phyloP scores from a whole-genome alignment of 2,888 invertebrate species.

The Micoletzkya japonica region DNA sequence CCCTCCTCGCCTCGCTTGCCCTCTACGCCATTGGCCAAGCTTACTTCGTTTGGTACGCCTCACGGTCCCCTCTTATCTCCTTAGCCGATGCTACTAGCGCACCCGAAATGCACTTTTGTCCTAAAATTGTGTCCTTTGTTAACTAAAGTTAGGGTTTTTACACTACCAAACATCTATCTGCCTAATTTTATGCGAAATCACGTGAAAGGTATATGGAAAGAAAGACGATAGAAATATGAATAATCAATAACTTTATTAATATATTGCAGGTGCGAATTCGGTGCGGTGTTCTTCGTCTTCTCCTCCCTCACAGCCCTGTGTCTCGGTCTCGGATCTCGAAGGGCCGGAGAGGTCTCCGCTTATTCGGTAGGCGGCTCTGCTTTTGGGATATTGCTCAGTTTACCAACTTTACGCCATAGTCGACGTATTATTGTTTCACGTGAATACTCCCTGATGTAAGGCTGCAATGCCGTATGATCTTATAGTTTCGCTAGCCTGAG shows the following conservation, averaged over 20 bases:
- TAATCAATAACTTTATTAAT: not conserved
- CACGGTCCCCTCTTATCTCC: too few relatives aligned
- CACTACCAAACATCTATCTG: too few relatives aligned
- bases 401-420: not conserved
- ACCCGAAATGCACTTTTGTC: not conserved
- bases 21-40: conserved; percentile 20
- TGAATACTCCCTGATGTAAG: too few relatives aligned
- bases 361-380: conserved; percentile 73
- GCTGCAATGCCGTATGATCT: too few relatives aligned
- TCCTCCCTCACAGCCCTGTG: conserved; percentile 72
- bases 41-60: conserved; percentile 26
- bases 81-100: too few relatives aligned
- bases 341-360: conserved; percentile 79
- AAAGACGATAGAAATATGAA: too few relatives aligned
- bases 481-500: too few relatives aligned
- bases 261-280: conserved; percentile 75
- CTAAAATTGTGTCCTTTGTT: not conserved
- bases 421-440: not conserved
- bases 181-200: too few relatives aligned
- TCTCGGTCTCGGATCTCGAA: conserved; percentile 45
- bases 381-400: conserved; percentile 31
- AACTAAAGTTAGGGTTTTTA: too few relatives aligned
- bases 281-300: conserved; percentile 82
- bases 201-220: too few relatives aligned
- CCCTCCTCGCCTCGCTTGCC: not conserved